Conservation (phyloP, 2,888 invertebrate species). For the Thelaira solivaga region DNA sequence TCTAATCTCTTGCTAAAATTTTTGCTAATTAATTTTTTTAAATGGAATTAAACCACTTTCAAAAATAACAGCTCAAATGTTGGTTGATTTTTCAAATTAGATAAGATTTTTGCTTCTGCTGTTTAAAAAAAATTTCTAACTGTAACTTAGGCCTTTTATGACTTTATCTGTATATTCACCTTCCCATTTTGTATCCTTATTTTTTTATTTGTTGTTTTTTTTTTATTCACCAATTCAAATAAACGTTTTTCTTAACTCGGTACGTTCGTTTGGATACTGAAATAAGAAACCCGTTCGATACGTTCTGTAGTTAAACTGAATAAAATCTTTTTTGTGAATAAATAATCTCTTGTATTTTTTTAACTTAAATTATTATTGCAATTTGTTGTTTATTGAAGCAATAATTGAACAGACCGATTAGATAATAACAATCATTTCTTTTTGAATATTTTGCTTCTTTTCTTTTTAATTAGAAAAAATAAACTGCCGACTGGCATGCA, state of each 20-base stretch:
- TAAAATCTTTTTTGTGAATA: conserved; percentile 30
- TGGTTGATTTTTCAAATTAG: no score
- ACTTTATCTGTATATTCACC: conserved; percentile 33
- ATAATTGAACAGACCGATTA: conserved; percentile 64
- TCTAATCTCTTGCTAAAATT: no score
- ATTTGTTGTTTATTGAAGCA: conserved; percentile 63
- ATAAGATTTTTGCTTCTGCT: no score
- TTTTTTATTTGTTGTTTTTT: not conserved
- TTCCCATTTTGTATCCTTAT: conserved; percentile 56
- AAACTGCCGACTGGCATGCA: no score
- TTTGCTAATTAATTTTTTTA: no score
- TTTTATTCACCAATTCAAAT: not conserved
- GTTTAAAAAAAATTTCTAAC: not conserved
- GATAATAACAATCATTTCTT: conserved; percentile 61
- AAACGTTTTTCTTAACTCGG: no score
- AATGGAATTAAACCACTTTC: no score
- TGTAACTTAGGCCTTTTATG: not conserved
- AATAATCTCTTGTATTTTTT: no score
- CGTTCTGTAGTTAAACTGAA: conserved; percentile 42
- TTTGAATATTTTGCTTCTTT: not conserved
- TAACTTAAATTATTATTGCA: conserved; percentile 54
- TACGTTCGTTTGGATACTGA: no score
- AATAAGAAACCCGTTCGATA: no score
- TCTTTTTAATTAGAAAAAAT: not conserved
- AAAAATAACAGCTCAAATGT: no score